phyloP scores from a whole-genome alignment of 2,797 vertebrate genomes.

The Anomalospiza imberbis region DNA sequence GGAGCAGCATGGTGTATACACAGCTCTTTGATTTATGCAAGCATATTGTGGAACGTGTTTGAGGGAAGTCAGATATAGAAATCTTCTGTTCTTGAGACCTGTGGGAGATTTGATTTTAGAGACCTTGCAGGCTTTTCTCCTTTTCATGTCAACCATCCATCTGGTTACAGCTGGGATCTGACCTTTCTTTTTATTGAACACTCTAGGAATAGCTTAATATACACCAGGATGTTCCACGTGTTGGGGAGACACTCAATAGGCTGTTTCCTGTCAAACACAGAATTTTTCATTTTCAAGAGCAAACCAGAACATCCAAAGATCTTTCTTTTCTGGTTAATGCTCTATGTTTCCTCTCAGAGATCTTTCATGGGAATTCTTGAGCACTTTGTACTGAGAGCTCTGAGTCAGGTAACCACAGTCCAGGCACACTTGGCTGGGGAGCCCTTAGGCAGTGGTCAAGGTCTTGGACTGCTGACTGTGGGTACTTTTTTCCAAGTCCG shows the following conservation, averaged over 20 bases:
- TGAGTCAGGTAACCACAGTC: background rate
- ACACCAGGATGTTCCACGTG: background rate
- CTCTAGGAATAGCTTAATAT: background rate
- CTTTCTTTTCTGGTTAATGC: background rate
- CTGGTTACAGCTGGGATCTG: background rate
- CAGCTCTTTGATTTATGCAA: slow-evolving; percentile 54
- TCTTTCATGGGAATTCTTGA: background rate
- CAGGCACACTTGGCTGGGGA: background rate
- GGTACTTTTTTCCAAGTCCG: background rate
- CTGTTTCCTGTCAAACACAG: background rate
- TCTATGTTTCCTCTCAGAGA: background rate
- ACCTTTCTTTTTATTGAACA: background rate
- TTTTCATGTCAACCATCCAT: background rate
- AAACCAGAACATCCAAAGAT: background rate
- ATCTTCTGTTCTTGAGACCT: slow-evolving; percentile 13
- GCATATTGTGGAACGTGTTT: slow-evolving; percentile 34
- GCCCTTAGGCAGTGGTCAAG: background rate
- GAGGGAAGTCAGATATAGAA: slow-evolving; percentile 32
- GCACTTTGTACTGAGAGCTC: background rate
- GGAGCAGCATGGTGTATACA: background rate
- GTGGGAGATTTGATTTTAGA: background rate
- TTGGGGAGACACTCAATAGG: background rate
- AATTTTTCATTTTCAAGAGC: background rate
- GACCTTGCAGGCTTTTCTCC: background rate
- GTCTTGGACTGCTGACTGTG: background rate